Evolutionary conservation across 2,888 invertebrate species (phyloP), one percentile per base, ranked within the genome.

Genomic region (Anaspis maculata): DNA sequence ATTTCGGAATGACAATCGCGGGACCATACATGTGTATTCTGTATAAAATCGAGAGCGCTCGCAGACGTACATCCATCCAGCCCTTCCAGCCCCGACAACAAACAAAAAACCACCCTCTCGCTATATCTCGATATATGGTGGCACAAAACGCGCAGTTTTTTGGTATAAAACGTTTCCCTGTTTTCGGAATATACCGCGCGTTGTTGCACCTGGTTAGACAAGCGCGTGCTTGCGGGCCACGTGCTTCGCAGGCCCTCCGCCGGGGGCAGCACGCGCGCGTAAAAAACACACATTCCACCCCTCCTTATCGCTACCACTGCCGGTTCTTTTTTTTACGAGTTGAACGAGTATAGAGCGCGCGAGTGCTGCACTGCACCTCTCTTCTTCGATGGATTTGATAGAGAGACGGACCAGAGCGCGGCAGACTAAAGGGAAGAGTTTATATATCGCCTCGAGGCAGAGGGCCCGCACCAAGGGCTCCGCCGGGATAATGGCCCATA

Each of bases 101-200:
- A n/a, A n/a, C n/a, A 51, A 48, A 51, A 50, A 50, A 45, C 42
- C 54, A 51, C 52, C 52, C 51, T 47, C 51, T 51, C 48, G 36
- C n/a, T n/a, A n/a, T n/a, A n/a, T n/a, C n/a, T n/a, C n/a, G n/a
- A n/a, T n/a, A n/a, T n/a, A n/a, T n/a, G n/a, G n/a, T n/a, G n/a
- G n/a, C n/a, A n/a, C n/a, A n/a, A n/a, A n/a, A n/a, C n/a, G n/a
- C n/a, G n/a, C n/a, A n/a, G n/a, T 49, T 53, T 54, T 51, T 54
- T 48, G 48, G 43, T n/a, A 48, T 44, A 48, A 48, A 52, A 46
- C 49, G 45, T 48, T 51, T 49, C 51, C 51, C 48, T 35, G 46
- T 44, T 49, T 51, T 41, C 27, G 47, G 45, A 48, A 46, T 49
- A n/a, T n/a, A n/a, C n/a, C n/a, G n/a, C 45, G 38, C 30, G 23